Percentiles rank a stretch among this genome's conserved stretches.
phyloP scores from a whole-genome alignment of 2,888 invertebrate species.

The Sialis fuliginosa region DNA sequence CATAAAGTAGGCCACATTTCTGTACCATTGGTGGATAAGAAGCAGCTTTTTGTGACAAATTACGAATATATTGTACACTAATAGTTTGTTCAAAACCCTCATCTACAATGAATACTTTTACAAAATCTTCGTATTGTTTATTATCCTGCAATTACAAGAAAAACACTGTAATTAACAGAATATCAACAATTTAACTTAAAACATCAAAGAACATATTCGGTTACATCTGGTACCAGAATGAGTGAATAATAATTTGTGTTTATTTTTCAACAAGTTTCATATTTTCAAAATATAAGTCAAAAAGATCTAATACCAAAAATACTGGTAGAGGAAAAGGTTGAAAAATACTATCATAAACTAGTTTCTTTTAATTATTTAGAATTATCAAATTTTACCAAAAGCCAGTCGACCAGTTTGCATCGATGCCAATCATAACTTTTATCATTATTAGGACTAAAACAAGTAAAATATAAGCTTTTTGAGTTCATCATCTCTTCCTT shows the following conservation, averaged over 20 bases:
- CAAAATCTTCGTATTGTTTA: neutral
- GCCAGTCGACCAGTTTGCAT: conserved; percentile 2
- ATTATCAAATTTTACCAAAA: neutral
- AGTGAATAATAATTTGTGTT: too few species aligned
- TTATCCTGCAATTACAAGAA: neutral
- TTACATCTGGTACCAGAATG: too few species aligned
- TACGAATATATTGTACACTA: neutral
- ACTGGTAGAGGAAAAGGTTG: too few species aligned
- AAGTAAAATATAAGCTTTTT: neutral
- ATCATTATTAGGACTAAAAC: neutral
- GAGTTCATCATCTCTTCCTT: neutral
- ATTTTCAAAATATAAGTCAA: too few species aligned
- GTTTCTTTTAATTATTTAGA: too few species aligned
- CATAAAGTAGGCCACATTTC: conserved; percentile 1
- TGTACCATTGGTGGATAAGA: neutral
- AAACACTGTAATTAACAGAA: neutral
- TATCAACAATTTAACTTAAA: neutral
- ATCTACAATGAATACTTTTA: conserved; percentile 1
- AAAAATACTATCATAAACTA: too few species aligned
- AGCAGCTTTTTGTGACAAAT: neutral
- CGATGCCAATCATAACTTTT: conserved; percentile 2
- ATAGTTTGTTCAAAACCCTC: conserved; percentile 1
- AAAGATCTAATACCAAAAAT: too few species aligned
- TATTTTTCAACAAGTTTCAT: too few species aligned
- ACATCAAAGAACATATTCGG: too few species aligned